Base-by-base conservation (phyloP, 92 coral and sea anemone genomes). In the Metridium senile region DNA sequence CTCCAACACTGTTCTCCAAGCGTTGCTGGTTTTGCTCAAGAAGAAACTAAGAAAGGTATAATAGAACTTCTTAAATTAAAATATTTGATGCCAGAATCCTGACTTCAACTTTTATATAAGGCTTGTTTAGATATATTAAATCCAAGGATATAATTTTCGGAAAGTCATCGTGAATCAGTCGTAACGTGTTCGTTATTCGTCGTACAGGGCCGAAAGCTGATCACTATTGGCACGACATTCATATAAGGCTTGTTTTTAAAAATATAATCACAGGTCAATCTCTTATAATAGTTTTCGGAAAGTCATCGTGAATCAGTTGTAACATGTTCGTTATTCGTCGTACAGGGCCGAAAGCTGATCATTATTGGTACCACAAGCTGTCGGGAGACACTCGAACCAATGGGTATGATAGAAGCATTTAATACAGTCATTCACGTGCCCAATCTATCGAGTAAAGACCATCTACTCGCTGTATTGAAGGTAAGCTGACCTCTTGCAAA, bases 311-410 rank as follows among this genome's bases (percentile, higher is more conserved):
- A 13, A 39, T 39, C 49, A 13, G 6, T 39, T 6, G 49, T 39
- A 39, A 39, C 49, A 39, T 39, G 6, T 39, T 26, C 9, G 66
- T 59, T 59, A 18, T 26, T 22, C 23, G 3, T 54, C 16, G 51
- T 45, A 3, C 25, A 96, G 99, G 99, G 93, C 56, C 93, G 97
- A 20, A 93, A 89, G 56, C 75, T 96, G 62, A 82, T 93, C 72
- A 89, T 96, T 21, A 87, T 96, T 26, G 99, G 99, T 6, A 96
- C 99, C 35, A 93, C 99, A 21, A 96, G 97, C 76, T 89, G 98
- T 70, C 94, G 93, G 1, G 94, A 87, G 25, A 92, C 93, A 17
- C 80, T 96, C 29, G 90, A 93, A 51, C 87, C 96, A 53, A 95
- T 95, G 99, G 99, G 99, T 7, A 83, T 95, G 61, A 93, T 93